phyloP scores from a whole-genome alignment of 2,113 vertebrate species.

The Cololabis saira region DNA sequence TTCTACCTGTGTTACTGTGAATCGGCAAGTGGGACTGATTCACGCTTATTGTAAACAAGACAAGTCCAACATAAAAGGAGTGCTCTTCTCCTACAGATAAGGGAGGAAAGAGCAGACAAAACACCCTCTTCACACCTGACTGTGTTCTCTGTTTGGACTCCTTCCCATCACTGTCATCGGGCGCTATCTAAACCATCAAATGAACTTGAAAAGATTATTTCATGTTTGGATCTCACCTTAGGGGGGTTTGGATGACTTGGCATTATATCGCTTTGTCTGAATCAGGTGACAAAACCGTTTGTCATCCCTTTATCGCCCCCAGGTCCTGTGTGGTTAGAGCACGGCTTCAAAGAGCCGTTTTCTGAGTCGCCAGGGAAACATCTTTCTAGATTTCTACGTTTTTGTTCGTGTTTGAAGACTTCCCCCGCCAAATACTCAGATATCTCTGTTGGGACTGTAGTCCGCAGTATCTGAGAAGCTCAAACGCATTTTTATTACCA shows the following conservation, averaged over 20 bases:
- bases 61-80: constrained; percentile 40
- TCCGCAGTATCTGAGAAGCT: neutral
- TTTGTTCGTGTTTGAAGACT: constrained; percentile 5
- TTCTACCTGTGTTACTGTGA: constrained; percentile 32
- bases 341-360: constrained; percentile 33
- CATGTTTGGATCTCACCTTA: constrained; percentile 37
- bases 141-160: constrained; percentile 35
- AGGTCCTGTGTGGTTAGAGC: constrained; percentile 32
- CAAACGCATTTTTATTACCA: neutral
- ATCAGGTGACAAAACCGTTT: constrained; percentile 31
- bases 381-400: constrained; percentile 6
- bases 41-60: constrained; percentile 57
- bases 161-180: constrained; percentile 33
- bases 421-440: too few relatives aligned
- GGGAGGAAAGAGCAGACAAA: constrained; percentile 69
- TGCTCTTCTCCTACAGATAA: constrained; percentile 27
- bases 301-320: constrained; percentile 24
- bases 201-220: constrained; percentile 59
- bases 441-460: constrained; percentile 16
- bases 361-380: constrained; percentile 3
- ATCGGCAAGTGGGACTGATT: constrained; percentile 36
- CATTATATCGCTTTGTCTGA: constrained; percentile 53
- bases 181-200: constrained; percentile 57
- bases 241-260: constrained; percentile 22
- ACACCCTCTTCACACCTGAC: constrained; percentile 69